phyloP scores from a whole-genome alignment of 2,113 vertebrate genomes.

The Rhinolophus ferrumequinum region DNA sequence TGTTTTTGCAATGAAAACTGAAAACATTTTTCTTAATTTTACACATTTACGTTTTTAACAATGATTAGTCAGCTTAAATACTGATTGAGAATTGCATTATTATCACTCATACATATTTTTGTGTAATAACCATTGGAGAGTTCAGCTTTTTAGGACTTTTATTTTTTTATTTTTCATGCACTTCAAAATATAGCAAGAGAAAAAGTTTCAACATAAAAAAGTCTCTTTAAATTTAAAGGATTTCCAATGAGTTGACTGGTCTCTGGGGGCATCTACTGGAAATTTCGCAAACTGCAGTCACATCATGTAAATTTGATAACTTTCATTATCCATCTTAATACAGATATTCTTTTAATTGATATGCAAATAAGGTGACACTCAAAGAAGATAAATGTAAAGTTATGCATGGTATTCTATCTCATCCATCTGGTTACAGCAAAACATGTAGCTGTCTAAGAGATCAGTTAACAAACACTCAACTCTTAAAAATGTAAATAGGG shows the following conservation, averaged over 20 bases:
- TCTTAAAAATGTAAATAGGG: constrained; percentile 48
- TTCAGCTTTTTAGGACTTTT: not conserved
- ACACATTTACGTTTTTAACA: not conserved
- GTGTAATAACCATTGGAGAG: not conserved
- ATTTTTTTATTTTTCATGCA: not conserved
- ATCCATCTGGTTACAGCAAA: constrained; percentile 47
- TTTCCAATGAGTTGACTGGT: constrained; percentile 86
- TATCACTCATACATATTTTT: not conserved
- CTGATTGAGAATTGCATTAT: not conserved
- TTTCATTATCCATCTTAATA: constrained; percentile 61
- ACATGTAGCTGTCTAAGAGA: constrained; percentile 27
- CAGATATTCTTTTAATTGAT: constrained; percentile 76
- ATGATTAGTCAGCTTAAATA: not conserved
- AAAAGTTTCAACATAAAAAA: not conserved
- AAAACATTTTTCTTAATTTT: constrained; percentile 11
- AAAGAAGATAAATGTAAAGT: constrained; percentile 70
- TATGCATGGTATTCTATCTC: constrained; percentile 32
- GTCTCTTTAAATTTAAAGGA: not conserved
- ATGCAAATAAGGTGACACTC: constrained; percentile 68
- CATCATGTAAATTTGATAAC: not conserved
- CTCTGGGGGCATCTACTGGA: constrained; percentile 98
- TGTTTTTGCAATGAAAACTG: constrained; percentile 8
- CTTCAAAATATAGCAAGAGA: constrained; percentile 19
- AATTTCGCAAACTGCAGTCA: constrained; percentile 87
- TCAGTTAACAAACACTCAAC: constrained; percentile 49